Base-by-base conservation (phyloP, 92 coral and sea anemone genomes). In the Virgularia gustaviana region DNA sequence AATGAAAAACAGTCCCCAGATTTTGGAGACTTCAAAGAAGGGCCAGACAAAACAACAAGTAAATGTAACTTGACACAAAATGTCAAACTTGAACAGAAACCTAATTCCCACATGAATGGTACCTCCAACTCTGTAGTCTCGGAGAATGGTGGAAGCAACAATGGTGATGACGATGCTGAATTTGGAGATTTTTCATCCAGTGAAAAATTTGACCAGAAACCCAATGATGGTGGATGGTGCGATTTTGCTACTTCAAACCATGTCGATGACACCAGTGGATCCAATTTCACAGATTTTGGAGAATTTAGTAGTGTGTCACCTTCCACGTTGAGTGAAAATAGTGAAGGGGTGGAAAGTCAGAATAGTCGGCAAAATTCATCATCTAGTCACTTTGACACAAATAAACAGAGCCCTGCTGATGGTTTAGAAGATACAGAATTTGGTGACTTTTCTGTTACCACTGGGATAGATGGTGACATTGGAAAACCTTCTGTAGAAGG, bases 151-250 rank as follows among this genome's bases (percentile, higher is more conserved):
- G 61, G 27, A 20, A 10, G 35, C 7, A 71, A 54, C 8, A 18
- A 18, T 29, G 56, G 34, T 24, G 75, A 76, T 27, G 51, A 18
- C 20, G 56, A 38, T 24, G 75, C 70, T 27, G 51, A 82, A 44
- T 85, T 82, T 55, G 87, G 89, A 9, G 87, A 85, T 51, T 85
- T 77, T 58, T 51, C 53, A 36, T 24, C 43, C 16, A 18, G 31
- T 8, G 55, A 34, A 56, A 18, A 12, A 37, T 31, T 15, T 29
- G 42, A 19, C 29, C 12, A 25, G 19, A 9, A 54, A 9, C 42
- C 43, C n/a, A 29, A 56, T 31, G 30, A 24, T 70, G 43, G 63
- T 43, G 34, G 39, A 15, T 11, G 35, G 30, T 10, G 55, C 45
- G 35, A 49, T 36, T 15, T n/a, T 41, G 1, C 52, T 3, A 52